Percentiles rank a stretch among this genome's conserved stretches.
Conservation (phyloP, 2,113 vertebrate species). For the Hyaena hyaena region DNA sequence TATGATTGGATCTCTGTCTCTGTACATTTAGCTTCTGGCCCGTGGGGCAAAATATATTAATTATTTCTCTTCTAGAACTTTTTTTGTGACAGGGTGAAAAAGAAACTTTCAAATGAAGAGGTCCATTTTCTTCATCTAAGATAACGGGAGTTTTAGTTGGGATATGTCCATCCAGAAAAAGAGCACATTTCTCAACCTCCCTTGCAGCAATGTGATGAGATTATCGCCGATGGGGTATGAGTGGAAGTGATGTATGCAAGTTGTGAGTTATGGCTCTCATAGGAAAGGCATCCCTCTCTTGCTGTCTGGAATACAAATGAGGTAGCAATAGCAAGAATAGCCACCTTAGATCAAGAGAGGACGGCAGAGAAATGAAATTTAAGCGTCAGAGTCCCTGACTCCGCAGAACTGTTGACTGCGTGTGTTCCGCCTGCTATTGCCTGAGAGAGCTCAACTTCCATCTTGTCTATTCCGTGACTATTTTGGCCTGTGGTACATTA, state of each 20-base stretch:
- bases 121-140: neutral
- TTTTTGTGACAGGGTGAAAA: neutral
- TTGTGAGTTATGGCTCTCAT: neutral
- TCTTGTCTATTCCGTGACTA: neutral
- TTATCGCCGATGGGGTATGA: neutral
- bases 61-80: neutral
- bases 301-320: neutral
- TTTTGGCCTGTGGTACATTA: neutral
- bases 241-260: neutral
- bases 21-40: neutral
- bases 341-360: neutral
- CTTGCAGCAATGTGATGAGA: neutral
- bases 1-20: neutral
- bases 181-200: neutral
- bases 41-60: neutral
- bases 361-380: neutral
- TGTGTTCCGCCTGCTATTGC: neutral
- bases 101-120: neutral
- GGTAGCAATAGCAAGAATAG: neutral
- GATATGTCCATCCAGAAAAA: neutral
- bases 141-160: neutral
- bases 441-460: neutral
- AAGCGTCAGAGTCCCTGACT: neutral
- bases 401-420: neutral
- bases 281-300: neutral